These are phyloP conservation scores for Pteronotus mesoamericanus DNA, from an alignment of 2,797 vertebrate genomes.

Conservation along the genomic window DNA sequence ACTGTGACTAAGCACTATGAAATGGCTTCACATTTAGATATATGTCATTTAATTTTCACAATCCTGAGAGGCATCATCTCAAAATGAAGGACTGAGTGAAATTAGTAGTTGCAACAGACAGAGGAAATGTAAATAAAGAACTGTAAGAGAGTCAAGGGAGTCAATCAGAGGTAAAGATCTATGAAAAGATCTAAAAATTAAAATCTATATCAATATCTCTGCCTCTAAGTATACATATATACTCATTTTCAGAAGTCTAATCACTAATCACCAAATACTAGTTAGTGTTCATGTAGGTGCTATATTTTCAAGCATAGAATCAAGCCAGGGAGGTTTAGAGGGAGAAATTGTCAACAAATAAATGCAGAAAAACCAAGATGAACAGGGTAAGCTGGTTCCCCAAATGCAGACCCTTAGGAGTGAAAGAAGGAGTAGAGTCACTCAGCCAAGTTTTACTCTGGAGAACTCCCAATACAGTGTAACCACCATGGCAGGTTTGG, in stretches of 20 bases:
- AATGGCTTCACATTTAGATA: background rate
- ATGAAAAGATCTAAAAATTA: too few relatives aligned
- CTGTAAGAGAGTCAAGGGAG: background rate
- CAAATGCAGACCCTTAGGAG: slow-evolving; percentile 43
- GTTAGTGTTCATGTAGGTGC: background rate
- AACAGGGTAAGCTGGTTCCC: slow-evolving; percentile 54
- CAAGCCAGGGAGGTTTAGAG: background rate
- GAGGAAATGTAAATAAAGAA: background rate
- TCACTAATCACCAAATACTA: background rate
- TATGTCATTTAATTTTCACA: background rate
- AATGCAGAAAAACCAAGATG: background rate
- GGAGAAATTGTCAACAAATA: slow-evolving; percentile 32
- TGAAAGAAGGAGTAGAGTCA: slow-evolving; percentile 11
- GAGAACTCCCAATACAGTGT: background rate
- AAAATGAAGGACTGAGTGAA: background rate
- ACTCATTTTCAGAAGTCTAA: background rate
- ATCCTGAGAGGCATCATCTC: background rate
- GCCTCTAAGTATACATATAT: background rate
- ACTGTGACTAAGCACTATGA: background rate
- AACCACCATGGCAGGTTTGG: background rate
- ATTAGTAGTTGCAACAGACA: background rate
- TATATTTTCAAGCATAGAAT: slow-evolving; percentile 17
- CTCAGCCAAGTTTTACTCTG: slow-evolving; percentile 21
- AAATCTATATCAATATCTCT: background rate
- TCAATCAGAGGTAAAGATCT: background rate